Conservation (phyloP, 2,888 invertebrate genomes). For the Acleris sparsana region DNA sequence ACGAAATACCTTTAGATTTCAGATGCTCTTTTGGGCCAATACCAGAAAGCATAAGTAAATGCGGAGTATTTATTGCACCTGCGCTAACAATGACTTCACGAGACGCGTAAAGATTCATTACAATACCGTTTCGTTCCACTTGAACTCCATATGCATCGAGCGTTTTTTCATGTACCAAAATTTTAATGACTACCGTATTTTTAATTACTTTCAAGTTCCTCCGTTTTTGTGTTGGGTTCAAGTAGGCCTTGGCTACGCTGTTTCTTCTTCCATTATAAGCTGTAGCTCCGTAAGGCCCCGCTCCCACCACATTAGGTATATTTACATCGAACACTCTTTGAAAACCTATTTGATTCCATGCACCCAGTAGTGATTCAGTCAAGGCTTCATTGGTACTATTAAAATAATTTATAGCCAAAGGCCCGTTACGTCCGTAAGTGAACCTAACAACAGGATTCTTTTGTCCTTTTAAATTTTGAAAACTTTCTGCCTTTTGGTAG, state of each 20-base stretch:
- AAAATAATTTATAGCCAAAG: constrained; percentile 69
- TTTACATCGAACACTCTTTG: constrained; percentile 65
- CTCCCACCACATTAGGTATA: constrained; percentile 69
- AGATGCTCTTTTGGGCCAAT: constrained; percentile 67
- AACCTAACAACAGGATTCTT: constrained; percentile 45
- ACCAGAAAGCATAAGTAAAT: constrained; percentile 75
- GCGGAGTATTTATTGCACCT: constrained; percentile 64
- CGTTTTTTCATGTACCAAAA: constrained; percentile 68
- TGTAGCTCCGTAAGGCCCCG: constrained; percentile 72
- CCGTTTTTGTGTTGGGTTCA: constrained; percentile 53
- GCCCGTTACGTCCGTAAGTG: constrained; percentile 70
- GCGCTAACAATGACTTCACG: constrained; percentile 68
- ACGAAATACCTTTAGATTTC: constrained; percentile 55
- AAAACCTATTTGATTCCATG: constrained; percentile 74
- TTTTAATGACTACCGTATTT: constrained; percentile 72
- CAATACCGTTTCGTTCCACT: constrained; percentile 50
- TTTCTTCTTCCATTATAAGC: constrained; percentile 72
- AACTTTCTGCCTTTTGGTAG: constrained; percentile 78
- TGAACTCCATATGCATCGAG: constrained; percentile 68
- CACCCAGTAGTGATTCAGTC: constrained; percentile 53
- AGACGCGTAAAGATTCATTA: constrained; percentile 48
- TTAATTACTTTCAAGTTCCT: constrained; percentile 68
- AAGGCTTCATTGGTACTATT: constrained; percentile 65
- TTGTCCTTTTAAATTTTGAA: constrained; percentile 51
- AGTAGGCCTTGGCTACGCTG: constrained; percentile 77